Percentiles rank a stretch among this genome's conserved stretches.
phyloP scores from a whole-genome alignment of 2,888 invertebrate species.

The Drosophila quinaria region DNA sequence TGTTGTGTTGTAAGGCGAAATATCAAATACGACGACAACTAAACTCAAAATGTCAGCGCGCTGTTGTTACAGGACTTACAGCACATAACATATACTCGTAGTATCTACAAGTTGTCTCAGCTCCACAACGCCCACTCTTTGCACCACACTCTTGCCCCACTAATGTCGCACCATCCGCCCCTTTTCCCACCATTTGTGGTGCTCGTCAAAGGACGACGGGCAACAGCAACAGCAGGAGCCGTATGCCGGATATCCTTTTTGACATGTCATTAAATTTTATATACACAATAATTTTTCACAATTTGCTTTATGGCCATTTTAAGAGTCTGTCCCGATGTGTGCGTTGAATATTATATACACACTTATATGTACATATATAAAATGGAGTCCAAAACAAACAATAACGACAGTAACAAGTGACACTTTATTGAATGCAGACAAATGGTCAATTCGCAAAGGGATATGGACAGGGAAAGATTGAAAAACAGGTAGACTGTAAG shows the following conservation, averaged over 20 bases:
- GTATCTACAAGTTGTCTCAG: conserved; percentile 35
- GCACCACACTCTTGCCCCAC: conserved; percentile 3
- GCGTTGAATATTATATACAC: conserved; percentile 63
- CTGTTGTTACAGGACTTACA: conserved; percentile 68
- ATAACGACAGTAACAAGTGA: conserved; percentile 38
- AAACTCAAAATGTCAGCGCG: conserved; percentile 77
- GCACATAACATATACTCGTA: conserved; percentile 75
- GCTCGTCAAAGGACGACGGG: conserved; percentile 56
- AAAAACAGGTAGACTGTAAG: background rate
- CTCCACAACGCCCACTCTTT: conserved; percentile 27
- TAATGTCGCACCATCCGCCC: background rate
- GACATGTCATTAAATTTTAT: conserved; percentile 82
- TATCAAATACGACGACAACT: conserved; percentile 71
- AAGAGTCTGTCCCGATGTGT: conserved; percentile 71
- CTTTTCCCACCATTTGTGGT: conserved; percentile 40
- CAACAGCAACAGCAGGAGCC: conserved; percentile 38
- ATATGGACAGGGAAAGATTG: background rate
- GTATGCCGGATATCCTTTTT: conserved; percentile 83
- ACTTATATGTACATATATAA: conserved; percentile 4
- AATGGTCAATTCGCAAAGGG: conserved; percentile 19
- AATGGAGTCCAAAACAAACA: conserved; percentile 40
- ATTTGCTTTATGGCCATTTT: conserved; percentile 79
- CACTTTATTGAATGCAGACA: conserved; percentile 46
- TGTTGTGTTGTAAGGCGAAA: conserved; percentile 59
- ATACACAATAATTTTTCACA: conserved; percentile 82